Percentiles rank a stretch among this genome's conserved stretches.
Conservation (phyloP, 2,113 vertebrate species). For the Eclectus roratus region DNA sequence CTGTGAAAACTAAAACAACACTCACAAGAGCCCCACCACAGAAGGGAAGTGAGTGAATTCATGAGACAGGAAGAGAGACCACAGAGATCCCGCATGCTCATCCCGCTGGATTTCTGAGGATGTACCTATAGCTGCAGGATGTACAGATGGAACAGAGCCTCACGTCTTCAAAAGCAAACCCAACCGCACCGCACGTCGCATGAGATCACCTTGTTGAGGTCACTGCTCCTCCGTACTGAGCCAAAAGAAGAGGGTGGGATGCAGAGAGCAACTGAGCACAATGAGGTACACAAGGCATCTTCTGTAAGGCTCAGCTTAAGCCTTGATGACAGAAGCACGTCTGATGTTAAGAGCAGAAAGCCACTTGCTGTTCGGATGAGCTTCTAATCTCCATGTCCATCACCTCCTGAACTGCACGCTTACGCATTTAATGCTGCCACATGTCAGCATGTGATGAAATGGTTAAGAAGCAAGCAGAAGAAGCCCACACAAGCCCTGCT, state of each 20-base stretch:
- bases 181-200: neutral
- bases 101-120: neutral
- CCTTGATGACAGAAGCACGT: neutral
- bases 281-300: neutral
- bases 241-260: neutral
- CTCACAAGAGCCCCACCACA: neutral
- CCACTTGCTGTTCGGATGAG: neutral
- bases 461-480: neutral
- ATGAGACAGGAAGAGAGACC: neutral
- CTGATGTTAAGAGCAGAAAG: neutral
- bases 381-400: neutral
- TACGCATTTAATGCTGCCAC: neutral
- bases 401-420: neutral
- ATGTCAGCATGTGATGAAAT: neutral
- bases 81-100: neutral
- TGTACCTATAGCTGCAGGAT: neutral
- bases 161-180: neutral
- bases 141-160: neutral
- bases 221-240: neutral
- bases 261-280: neutral
- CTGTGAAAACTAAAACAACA: accelerated
- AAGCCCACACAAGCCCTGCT: neutral
- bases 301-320: neutral
- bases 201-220: slow-evolving; percentile 9
- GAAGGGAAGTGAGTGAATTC: neutral